A percentile compares a stretch with the other conserved stretches of the same genome.
These are phyloP conservation scores for Scolopax rusticola DNA, from an alignment of 2,797 vertebrate species.

Conservation along the genomic window DNA sequence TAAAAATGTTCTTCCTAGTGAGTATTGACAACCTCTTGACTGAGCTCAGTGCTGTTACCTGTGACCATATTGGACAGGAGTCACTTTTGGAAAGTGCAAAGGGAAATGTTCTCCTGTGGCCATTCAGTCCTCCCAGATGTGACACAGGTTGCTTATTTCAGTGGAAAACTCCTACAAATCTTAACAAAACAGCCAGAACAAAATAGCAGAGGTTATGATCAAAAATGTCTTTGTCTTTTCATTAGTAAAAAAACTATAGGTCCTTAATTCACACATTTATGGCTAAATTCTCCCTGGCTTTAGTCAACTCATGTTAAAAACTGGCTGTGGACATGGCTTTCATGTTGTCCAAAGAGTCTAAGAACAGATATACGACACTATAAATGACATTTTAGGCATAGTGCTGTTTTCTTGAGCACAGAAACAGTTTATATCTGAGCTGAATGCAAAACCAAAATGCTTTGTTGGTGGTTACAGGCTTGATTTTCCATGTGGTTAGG, in stretches of 20 bases:
- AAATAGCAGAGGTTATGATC: background rate
- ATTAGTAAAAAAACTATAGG: background rate
- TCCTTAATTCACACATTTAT: background rate
- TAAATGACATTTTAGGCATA: constrained; percentile 4
- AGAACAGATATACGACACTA: background rate
- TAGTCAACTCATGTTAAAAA: constrained; percentile 1
- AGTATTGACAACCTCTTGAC: background rate
- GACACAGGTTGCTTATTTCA: background rate
- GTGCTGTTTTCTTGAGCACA: background rate
- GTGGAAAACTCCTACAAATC: background rate
- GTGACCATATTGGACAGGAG: background rate
- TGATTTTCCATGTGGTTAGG: background rate
- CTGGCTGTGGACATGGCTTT: background rate
- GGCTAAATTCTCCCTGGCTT: background rate
- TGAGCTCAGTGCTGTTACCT: background rate
- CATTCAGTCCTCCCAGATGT: background rate
- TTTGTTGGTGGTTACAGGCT: background rate
- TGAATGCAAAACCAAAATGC: background rate
- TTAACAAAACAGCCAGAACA: background rate
- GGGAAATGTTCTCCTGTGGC: background rate
- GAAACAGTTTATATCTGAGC: background rate
- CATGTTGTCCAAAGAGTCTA: background rate
- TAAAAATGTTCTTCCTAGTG: background rate
- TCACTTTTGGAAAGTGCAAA: background rate
- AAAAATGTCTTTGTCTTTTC: background rate